These are phyloP conservation scores for Megalops atlanticus DNA, from an alignment of 2,113 vertebrate species.

Conservation along the genomic window DNA sequence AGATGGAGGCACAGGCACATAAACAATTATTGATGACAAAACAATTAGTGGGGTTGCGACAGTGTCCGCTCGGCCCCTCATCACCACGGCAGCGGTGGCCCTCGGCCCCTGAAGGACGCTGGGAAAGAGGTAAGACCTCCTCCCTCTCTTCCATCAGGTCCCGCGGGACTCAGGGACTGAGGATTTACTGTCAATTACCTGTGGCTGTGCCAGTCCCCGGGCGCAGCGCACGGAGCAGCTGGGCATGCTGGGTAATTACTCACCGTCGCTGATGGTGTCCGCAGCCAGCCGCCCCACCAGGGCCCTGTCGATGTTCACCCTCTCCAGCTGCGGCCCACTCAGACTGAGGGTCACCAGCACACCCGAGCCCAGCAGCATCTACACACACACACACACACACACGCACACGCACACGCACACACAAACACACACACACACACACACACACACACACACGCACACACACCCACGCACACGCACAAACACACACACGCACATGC, in stretches of 20 bases:
- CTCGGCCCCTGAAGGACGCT: conserved; percentile 23
- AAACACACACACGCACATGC: too few species aligned
- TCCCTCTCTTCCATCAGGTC: not conserved
- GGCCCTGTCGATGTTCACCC: conserved; percentile 87
- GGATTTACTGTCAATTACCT: conserved; percentile 37
- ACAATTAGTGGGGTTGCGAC: conserved; percentile 70
- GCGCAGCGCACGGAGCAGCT: conserved; percentile 22
- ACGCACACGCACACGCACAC: not conserved
- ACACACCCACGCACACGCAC: too few species aligned
- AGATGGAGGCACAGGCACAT: not conserved
- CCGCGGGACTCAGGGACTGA: conserved; percentile 31
- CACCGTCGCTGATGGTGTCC: conserved; percentile 79
- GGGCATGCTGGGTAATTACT: conserved; percentile 29
- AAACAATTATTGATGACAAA: not conserved
- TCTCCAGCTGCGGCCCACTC: conserved; percentile 87
- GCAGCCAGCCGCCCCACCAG: conserved; percentile 90
- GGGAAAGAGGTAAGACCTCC: conserved; percentile 19
- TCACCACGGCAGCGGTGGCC: conserved; percentile 20
- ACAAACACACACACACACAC: not conserved
- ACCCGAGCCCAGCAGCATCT: conserved; percentile 90
- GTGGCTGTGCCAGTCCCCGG: conserved; percentile 25
- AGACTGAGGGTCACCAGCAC: conserved; percentile 87
- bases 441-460: not conserved
- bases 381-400: conserved; percentile 26
- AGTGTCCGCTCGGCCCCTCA: conserved; percentile 61